phyloP scores from a whole-genome alignment of 2,113 vertebrate genomes.

The Cervus canadensis region DNA sequence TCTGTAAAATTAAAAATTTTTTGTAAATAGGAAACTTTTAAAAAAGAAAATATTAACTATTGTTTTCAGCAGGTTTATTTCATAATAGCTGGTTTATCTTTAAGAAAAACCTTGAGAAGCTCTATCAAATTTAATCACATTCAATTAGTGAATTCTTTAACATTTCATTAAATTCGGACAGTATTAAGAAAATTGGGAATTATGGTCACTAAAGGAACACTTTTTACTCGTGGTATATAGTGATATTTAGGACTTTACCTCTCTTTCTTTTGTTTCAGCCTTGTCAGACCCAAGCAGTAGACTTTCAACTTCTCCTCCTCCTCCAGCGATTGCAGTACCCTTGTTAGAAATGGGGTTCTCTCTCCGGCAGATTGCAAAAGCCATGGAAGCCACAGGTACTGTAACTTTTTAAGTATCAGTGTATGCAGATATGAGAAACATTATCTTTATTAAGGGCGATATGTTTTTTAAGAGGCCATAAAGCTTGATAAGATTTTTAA shows the following conservation, averaged over 20 bases:
- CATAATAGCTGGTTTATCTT: constrained; percentile 7
- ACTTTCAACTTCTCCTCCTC: constrained; percentile 96
- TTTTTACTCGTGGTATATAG: neutral
- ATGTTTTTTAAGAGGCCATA: constrained; percentile 13
- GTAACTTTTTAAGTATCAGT: neutral
- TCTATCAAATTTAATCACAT: neutral
- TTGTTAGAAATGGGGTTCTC: constrained; percentile 98
- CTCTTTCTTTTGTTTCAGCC: constrained; percentile 80
- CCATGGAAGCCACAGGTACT: constrained; percentile 96
- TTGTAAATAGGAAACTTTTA: neutral
- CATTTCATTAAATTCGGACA: neutral
- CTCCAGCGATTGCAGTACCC: constrained; percentile 96
- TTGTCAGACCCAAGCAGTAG: constrained; percentile 97
- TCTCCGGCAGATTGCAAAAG: constrained; percentile 95
- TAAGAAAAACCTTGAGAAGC: neutral
- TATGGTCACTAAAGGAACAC: neutral
- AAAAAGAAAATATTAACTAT: neutral
- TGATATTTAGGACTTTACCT: neutral
- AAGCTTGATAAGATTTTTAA: constrained; percentile 34
- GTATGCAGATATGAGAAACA: neutral
- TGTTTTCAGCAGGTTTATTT: neutral
- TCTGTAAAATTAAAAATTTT: neutral
- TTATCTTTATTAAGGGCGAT: neutral
- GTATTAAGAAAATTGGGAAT: neutral
- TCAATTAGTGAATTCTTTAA: constrained; percentile 35